Percentiles rank a stretch among this genome's conserved stretches.
These are phyloP conservation scores for Tokudaia tokunoshimensis DNA, from an alignment of 2,797 vertebrate genomes.

Conservation along the genomic window DNA sequence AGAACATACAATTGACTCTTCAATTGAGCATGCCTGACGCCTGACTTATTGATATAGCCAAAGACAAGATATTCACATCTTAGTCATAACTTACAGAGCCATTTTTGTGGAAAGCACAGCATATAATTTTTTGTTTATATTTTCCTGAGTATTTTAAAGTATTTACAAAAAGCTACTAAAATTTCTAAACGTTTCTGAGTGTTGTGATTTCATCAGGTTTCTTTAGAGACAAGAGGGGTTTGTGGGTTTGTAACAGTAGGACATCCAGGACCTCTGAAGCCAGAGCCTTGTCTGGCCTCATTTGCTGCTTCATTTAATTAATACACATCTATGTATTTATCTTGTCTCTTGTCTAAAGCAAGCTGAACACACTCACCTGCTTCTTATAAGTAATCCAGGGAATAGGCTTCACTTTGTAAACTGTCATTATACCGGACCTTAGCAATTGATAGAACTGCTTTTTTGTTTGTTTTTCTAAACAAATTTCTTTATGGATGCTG, in stretches of 20 bases:
- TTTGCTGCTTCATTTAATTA: neutral
- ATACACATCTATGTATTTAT: neutral
- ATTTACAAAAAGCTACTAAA: constrained; percentile 38
- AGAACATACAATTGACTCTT: constrained; percentile 47
- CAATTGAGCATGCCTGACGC: neutral
- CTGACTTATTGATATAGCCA: constrained; percentile 42
- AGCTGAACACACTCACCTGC: neutral
- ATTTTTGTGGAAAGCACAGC: constrained; percentile 17
- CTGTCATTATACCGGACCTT: neutral
- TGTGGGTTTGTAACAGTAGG: neutral
- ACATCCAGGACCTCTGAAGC: neutral
- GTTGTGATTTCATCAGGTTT: neutral
- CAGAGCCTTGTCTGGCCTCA: neutral
- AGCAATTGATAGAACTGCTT: neutral
- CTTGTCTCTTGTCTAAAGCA: neutral
- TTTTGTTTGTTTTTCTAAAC: neutral
- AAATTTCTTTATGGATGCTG: neutral
- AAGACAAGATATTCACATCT: constrained; percentile 56
- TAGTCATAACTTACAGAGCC: neutral
- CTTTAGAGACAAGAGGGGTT: neutral
- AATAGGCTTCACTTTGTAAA: constrained; percentile 52
- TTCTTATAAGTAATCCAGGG: neutral
- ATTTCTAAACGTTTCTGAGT: neutral
- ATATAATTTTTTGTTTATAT: constrained; percentile 39
- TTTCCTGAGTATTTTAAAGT: constrained; percentile 46